A percentile compares a stretch with the other conserved stretches of the same genome.
Conservation (phyloP, 2,113 vertebrate species). For the Equus przewalskii region DNA sequence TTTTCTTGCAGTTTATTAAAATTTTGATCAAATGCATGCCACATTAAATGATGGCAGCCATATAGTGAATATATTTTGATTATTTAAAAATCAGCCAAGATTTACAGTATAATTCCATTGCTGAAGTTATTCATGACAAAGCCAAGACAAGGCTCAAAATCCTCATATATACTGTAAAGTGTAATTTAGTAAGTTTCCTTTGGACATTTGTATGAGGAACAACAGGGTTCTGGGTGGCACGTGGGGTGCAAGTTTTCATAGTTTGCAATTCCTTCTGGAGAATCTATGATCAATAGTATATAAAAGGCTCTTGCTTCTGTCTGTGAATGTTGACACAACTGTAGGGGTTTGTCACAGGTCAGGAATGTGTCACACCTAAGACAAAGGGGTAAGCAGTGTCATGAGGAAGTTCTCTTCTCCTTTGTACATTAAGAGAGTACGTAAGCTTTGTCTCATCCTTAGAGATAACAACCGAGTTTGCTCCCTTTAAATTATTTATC, state of each 20-base stretch:
- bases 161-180: neutral
- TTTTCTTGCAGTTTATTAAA: conserved; percentile 62
- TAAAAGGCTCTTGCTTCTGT: neutral
- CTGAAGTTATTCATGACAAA: conserved; percentile 36
- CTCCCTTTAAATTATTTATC: neutral
- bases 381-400: no score
- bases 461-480: neutral
- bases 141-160: conserved; percentile 32
- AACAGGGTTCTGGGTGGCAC: neutral
- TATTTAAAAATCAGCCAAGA: conserved; percentile 39
- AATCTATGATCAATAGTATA: neutral
- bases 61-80: neutral
- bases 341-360: neutral
- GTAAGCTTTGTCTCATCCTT: neutral
- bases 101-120: neutral
- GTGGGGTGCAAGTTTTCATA: neutral
- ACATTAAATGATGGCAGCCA: conserved; percentile 33
- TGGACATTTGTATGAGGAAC: neutral
- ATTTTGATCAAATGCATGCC: conserved; percentile 53
- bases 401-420: neutral
- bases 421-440: neutral
- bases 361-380: neutral
- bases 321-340: neutral
- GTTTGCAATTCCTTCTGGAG: neutral
- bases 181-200: conserved; percentile 20